phyloP scores from a whole-genome alignment of 2,113 vertebrate species.

The Clinocottus analis region DNA sequence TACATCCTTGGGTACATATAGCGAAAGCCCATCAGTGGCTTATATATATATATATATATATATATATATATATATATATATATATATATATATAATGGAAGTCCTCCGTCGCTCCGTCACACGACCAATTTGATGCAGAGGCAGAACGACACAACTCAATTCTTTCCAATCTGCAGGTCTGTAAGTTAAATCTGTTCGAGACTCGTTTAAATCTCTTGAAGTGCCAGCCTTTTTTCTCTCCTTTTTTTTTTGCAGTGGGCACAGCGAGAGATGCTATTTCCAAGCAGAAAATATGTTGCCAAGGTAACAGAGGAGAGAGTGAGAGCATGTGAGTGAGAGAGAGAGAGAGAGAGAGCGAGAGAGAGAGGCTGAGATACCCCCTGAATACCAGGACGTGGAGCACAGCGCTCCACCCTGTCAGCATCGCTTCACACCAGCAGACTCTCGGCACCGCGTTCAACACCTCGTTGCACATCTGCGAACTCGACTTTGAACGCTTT shows the following conservation, averaged over 20 bases:
- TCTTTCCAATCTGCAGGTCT: slow-evolving; percentile 37
- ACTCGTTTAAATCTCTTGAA: slow-evolving; percentile 61
- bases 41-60: too few relatives aligned
- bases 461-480: slow-evolving; percentile 24
- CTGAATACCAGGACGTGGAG: slow-evolving; percentile 66
- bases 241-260: slow-evolving; percentile 47
- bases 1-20: slow-evolving; percentile 14
- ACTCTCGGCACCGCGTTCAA: background rate
- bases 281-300: slow-evolving; percentile 86
- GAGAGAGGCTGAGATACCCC: slow-evolving; percentile 55
- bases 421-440: slow-evolving; percentile 28
- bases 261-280: slow-evolving; percentile 82
- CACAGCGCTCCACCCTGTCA: slow-evolving; percentile 56
- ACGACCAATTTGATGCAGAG: slow-evolving; percentile 25
- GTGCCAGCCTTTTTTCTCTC: background rate
- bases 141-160: slow-evolving; percentile 35
- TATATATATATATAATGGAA: too few relatives aligned
- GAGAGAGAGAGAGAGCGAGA: slow-evolving; percentile 30
- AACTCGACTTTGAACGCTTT: slow-evolving; percentile 19
- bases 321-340: slow-evolving; percentile 26
- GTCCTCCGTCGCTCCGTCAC: slow-evolving; percentile 18
- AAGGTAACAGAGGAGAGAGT: slow-evolving; percentile 82
- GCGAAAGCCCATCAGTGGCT: slow-evolving; percentile 34
- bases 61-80: too few relatives aligned
- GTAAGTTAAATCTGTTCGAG: slow-evolving; percentile 47